Evolutionary conservation across 2,888 invertebrate species (phyloP), one percentile per base, ranked within the genome.

Genomic region (Nephrocerus scutellatus): DNA sequence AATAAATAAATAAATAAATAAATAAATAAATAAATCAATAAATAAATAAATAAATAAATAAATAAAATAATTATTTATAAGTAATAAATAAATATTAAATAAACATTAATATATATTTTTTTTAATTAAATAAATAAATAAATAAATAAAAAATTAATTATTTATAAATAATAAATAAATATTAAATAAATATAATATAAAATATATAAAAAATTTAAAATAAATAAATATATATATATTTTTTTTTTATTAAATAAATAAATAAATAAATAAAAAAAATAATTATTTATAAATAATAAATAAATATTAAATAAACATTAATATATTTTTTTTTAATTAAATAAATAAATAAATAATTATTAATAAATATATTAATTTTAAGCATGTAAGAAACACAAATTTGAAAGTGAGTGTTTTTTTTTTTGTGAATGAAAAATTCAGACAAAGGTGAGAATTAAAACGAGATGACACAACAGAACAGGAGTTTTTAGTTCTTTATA

Each of bases 81-180:
- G 12, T 20, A 19, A 31, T 24, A 24, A 10, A 37, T 23, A 30
- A 24, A 37, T 24, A 23, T 21, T 30, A 30, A 30, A 24, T 19
- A 9, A 24, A 24, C 31, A 30, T 31, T 13, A 13, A 15, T 30
- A 18, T 30, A 12, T 37, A 19, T 18, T 25, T 2, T 19, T 8
- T 30, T 28, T 18, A 15, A 22, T 10, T 10, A 28, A 22, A 30
- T 22, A n/a, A n/a, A 14, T 12, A 39, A 20, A 35, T 38, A 41
- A 46, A 40, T 43, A 46, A 43, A 21, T 40, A 40, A 46, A 46
- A 43, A 46, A 37, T 36, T 32, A 40, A 40, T 43, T 29, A 16
- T 8, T 24, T 26, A 36, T 30, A 26, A 29, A n/a, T n/a, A n/a
- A n/a, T n/a, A n/a, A n/a, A n/a, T 23, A 35, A 33, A 31, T 31